These are phyloP conservation scores for Ochropleura leucogaster DNA, from an alignment of 2,888 invertebrate genomes.

Conservation along the genomic window DNA sequence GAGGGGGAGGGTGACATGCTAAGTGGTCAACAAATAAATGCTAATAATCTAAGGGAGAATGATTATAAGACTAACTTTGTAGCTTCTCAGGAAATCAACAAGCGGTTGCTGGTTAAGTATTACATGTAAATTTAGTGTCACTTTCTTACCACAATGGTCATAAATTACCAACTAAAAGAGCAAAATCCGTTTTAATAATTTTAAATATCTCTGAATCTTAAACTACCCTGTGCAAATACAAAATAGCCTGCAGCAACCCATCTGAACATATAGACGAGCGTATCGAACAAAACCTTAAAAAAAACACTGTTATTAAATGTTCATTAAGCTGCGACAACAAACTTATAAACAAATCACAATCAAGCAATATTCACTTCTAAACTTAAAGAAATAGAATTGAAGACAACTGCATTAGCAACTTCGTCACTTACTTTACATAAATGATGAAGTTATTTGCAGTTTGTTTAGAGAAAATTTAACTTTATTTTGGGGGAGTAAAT, in stretches of 20 bases:
- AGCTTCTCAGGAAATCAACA: background rate
- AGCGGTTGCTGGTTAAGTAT: background rate
- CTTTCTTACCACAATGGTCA: background rate
- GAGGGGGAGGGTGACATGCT: background rate
- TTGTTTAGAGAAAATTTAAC: constrained; percentile 22
- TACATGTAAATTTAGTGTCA: background rate
- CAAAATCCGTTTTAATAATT: background rate
- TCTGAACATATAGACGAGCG: constrained; percentile 76
- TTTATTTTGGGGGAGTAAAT: constrained; percentile 17
- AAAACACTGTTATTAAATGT: constrained; percentile 85
- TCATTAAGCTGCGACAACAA: constrained; percentile 83
- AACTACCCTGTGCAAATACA: constrained; percentile 76
- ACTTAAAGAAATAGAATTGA: constrained; percentile 17
- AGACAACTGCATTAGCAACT: constrained; percentile 37
- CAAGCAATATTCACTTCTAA: constrained; percentile 43
- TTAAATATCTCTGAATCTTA: constrained; percentile 33
- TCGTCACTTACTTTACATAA: constrained; percentile 47
- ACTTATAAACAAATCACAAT: constrained; percentile 32
- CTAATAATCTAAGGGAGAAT: background rate
- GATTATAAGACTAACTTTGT: background rate
- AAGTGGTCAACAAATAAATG: background rate
- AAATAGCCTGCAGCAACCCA: constrained; percentile 80
- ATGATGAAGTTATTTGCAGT: constrained; percentile 38
- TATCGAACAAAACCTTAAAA: constrained; percentile 75
- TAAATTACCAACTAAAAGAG: background rate